Evolutionary conservation across 2,113 vertebrate species (phyloP).

Genomic region (Notiomystis cincta): DNA sequence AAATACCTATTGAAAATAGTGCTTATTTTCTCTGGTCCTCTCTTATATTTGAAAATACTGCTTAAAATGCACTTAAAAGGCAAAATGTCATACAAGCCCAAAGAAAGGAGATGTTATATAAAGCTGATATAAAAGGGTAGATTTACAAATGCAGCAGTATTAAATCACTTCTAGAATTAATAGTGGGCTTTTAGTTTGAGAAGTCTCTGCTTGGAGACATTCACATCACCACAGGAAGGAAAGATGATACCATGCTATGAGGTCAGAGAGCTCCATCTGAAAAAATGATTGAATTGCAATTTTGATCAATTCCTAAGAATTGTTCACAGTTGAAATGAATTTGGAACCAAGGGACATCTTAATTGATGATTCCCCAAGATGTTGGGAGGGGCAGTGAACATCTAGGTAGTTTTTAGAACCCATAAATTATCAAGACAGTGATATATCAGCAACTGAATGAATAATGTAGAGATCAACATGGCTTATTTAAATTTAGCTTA

Average conservation of each 20-base stretch:
- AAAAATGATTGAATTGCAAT: conserved; percentile 19
- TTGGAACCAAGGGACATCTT: not conserved
- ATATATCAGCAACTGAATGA: conserved; percentile 67
- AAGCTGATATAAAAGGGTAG: not conserved
- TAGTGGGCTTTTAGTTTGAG: not conserved
- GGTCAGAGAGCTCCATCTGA: not conserved
- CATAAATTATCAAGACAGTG: conserved; percentile 66
- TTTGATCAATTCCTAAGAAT: not conserved
- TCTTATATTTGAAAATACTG: not conserved
- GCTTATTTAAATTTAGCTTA: conserved; percentile 74
- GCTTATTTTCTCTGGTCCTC: not conserved
- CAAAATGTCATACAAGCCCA: not conserved
- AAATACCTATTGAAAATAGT: not conserved
- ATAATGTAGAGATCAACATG: conserved; percentile 69
- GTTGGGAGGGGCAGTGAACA: conserved; percentile 4
- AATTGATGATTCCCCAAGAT: not conserved
- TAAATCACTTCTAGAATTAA: not conserved
- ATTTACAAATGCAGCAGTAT: not conserved
- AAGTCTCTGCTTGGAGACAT: not conserved
- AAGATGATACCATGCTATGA: not conserved
- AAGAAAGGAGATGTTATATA: not conserved
- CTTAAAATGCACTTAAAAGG: not conserved
- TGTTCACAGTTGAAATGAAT: not conserved
- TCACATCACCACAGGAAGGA: not conserved
- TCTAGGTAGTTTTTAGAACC: conserved; percentile 39